These are phyloP conservation scores for Alethe diademata DNA, from an alignment of 2,113 vertebrate genomes.

Conservation along the genomic window DNA sequence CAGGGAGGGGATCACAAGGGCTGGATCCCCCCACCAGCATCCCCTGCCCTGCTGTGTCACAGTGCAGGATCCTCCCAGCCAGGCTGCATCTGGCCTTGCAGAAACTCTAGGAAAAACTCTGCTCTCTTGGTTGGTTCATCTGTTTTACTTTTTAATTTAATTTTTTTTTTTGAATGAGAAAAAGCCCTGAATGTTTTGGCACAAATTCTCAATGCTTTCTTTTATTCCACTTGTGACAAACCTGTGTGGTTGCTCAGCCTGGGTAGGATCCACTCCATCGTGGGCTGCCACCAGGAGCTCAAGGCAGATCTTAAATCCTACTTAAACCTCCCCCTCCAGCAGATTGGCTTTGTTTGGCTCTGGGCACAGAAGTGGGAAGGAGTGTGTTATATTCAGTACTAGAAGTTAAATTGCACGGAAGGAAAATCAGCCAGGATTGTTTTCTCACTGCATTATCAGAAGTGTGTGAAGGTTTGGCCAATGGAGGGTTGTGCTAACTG, in stretches of 20 bases:
- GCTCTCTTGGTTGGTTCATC: neutral
- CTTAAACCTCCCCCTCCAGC: neutral
- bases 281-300: neutral
- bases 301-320: neutral
- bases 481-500: neutral
- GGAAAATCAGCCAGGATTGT: neutral
- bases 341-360: neutral
- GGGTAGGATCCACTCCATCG: neutral
- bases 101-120: neutral
- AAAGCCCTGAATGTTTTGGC: neutral
- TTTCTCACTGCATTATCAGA: neutral
- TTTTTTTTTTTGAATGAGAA: neutral
- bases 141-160: neutral
- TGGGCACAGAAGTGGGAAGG: neutral
- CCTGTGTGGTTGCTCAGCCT: neutral
- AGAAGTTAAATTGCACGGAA: neutral
- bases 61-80: neutral
- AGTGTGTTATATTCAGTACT: neutral
- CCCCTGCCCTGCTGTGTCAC: neutral
- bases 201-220: neutral
- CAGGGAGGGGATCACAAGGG: neutral
- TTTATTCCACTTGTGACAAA: neutral
- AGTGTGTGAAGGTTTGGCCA: neutral
- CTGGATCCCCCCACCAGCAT: neutral
- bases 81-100: neutral